Base-by-base conservation (phyloP, 2,888 invertebrate species). In the Diplazon laetatorius region DNA sequence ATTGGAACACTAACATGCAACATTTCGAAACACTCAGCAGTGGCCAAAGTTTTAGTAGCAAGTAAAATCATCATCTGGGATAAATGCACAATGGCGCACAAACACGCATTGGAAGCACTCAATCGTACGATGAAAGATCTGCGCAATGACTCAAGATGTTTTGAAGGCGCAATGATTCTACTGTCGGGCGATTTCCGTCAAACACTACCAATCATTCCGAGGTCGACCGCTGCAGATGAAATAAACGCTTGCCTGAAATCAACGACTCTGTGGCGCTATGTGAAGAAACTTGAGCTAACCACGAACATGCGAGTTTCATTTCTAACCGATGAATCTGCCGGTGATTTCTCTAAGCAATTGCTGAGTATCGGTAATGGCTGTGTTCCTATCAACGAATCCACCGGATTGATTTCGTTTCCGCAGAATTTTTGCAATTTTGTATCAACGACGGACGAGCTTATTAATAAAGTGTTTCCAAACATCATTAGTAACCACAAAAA, bases 41-140 rank as follows among this genome's bases (percentile, higher is more conserved):
- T 77, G 60, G 84, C 66, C 18, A 79, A 82, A 77, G 71, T 83
- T 5, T 69, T 87, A 25, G 52, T 44, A 48, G 35, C 44, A 22
- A n/a, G n/a, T 22, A 9, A 44, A 86, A 12, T 90, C 6, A 89
- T 91, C 12, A 78, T 92, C n/a, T n/a, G n/a, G n/a, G n/a, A n/a
- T n/a, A n/a, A n/a, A n/a, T n/a, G n/a, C n/a, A n/a, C n/a, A n/a
- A n/a, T n/a, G n/a, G n/a, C n/a, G n/a, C n/a, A n/a, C n/a, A n/a
- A n/a, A n/a, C n/a, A n/a, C 57, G 42, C 70, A 12, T 65, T 78
- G 3, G 59, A 75, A 39, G 74, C 78, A n/a, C 22, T 63, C 9
- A 37, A 75, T 14, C 63, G 59, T 59, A 75, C 75, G 16, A 16
- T 70, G 12, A 12, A 75, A 46, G 65, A 75, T 70, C 16, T 78